These are phyloP conservation scores for Azemiops feae DNA, from an alignment of 2,113 vertebrate genomes.

Conservation along the genomic window DNA sequence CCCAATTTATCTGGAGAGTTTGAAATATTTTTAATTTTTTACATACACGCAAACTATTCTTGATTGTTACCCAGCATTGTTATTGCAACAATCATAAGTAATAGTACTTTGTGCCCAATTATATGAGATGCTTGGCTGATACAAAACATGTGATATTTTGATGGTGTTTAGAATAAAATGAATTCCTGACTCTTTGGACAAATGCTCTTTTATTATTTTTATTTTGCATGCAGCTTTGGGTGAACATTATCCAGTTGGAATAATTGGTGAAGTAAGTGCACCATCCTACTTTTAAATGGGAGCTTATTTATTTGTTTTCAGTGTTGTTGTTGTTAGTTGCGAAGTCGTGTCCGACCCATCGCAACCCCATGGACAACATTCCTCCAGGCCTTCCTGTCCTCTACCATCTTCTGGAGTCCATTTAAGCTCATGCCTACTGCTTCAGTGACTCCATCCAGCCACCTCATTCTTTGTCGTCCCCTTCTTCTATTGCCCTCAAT, in stretches of 20 bases:
- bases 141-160: background rate
- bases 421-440: no score
- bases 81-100: background rate
- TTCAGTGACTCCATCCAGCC: no score
- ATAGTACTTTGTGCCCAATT: background rate
- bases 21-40: background rate
- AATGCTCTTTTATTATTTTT: background rate
- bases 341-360: no score
- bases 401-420: no score
- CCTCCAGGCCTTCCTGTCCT: no score
- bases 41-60: constrained; percentile 27
- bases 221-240: constrained; percentile 4
- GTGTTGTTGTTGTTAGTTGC: no score
- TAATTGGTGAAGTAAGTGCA: background rate
- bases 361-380: no score
- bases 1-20: constrained; percentile 52
- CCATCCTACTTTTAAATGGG: constrained; percentile 9
- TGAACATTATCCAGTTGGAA: background rate
- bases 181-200: background rate
- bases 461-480: no score
- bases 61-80: constrained; percentile 1
- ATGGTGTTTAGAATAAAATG: background rate
- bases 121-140: background rate
- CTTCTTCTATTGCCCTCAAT: no score
- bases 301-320: constrained; percentile 11